Evolutionary conservation across 2,888 invertebrate species (phyloP), one percentile per base, ranked within the genome.

Genomic region (Teinopalpus imperialis): DNA sequence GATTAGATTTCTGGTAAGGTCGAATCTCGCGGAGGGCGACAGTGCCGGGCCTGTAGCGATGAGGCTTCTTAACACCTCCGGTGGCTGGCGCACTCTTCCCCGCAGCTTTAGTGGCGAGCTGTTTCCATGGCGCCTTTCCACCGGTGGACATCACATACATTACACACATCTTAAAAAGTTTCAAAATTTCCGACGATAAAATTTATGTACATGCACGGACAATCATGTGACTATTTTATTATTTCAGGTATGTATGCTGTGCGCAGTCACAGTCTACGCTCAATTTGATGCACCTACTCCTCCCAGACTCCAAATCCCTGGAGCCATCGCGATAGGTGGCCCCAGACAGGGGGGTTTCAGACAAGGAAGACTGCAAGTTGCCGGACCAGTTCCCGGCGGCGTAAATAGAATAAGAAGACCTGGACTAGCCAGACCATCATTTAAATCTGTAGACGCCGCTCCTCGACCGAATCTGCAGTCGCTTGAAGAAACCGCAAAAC

Each of bases 301-400:
- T n/a, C 93, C 90, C 6, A 81, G 94, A 59, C 74, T 93, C 9
- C 88, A 85, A 59, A 92, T 94, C 53, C 92, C 93, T 0, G 94
- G 94, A 27, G 93, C 93, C 1, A 64, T 91, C 12, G 74, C 83
- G 4, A 35, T 90, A 30, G 86, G 87, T 10, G 71, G 70, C 8
- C 66, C 49, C 29, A 63, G 81, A 44, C 82, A 69, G 66, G 81
- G 74, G 35, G 89, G 70, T 50, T 87, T 66, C 65, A 70, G 86
- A 40, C 87, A 89, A 54, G 89, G 81, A 40, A 74, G 85, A 53
- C 59, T 82, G 23, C 79, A 80, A 48, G 41, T 21, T 3, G 57
- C 66, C 49, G 68, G 71, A 20, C 71, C 76, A 10, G 45, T 69
- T 21, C 67, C 73, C 16, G 70, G 69, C 37, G 66, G 71, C 31